These are phyloP conservation scores for Galerucella pusilla DNA, from an alignment of 2,888 invertebrate genomes.

Conservation along the genomic window DNA sequence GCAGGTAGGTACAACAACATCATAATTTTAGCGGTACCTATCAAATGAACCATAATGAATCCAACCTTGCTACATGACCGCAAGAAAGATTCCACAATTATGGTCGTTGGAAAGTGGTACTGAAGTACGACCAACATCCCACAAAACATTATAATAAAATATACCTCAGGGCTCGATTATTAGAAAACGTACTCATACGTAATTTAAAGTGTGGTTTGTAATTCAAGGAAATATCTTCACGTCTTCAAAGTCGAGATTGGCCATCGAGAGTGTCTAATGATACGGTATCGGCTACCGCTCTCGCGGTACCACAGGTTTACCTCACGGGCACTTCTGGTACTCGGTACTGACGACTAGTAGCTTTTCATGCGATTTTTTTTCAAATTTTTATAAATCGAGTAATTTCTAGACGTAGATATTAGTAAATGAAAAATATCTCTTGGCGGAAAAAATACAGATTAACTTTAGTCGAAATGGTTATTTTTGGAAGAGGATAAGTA, in stretches of 20 bases:
- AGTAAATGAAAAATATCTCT: neutral
- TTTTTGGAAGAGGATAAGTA: no score
- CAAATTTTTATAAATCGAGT: neutral
- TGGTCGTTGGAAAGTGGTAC: slow-evolving; percentile 29
- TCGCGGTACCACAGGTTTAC: slow-evolving; percentile 41
- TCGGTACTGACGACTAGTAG: slow-evolving; percentile 43
- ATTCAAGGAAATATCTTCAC: slow-evolving; percentile 33
- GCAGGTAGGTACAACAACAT: slow-evolving; percentile 12
- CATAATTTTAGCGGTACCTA: slow-evolving; percentile 29
- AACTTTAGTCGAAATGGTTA: neutral
- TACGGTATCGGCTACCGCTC: slow-evolving; percentile 51
- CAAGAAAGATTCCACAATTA: slow-evolving; percentile 37
- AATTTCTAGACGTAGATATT: neutral
- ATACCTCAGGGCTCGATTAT: slow-evolving; percentile 38
- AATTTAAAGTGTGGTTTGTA: slow-evolving; percentile 35
- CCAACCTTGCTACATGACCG: slow-evolving; percentile 36
- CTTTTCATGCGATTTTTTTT: neutral
- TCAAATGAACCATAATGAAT: slow-evolving; percentile 36
- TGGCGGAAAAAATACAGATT: neutral
- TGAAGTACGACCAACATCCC: slow-evolving; percentile 29
- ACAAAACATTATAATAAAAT: slow-evolving; percentile 37
- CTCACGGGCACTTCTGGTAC: slow-evolving; percentile 40
- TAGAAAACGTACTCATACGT: slow-evolving; percentile 37
- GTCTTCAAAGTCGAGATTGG: slow-evolving; percentile 24
- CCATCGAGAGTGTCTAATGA: slow-evolving; percentile 46